phyloP scores from a whole-genome alignment of 2,113 vertebrate genomes.

The Phalacrocorax carbo region DNA sequence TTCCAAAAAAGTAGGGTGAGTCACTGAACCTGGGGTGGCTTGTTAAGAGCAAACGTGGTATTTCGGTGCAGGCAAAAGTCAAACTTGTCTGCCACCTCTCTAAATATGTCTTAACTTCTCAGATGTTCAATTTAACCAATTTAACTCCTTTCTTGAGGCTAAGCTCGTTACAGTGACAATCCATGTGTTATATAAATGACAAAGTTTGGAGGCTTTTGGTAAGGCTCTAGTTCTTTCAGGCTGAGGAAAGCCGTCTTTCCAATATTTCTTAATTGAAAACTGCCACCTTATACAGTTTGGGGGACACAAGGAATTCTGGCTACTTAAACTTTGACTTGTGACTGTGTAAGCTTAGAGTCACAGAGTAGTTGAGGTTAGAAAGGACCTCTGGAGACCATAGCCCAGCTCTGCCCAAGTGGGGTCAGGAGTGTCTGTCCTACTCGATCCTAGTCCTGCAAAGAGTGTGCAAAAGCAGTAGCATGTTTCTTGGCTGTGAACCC shows the following conservation, averaged over 20 bases:
- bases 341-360: background rate
- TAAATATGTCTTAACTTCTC: background rate
- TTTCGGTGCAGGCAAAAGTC: background rate
- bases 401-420: background rate
- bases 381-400: background rate
- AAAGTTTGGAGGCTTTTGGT: background rate
- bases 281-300: background rate
- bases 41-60: background rate
- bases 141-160: background rate
- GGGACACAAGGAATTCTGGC: background rate
- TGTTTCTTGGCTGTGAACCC: background rate
- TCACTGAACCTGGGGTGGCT: background rate
- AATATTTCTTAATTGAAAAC: background rate
- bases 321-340: background rate
- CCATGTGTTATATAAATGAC: background rate
- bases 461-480: background rate
- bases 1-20: background rate
- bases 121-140: background rate
- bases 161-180: background rate
- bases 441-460: background rate
- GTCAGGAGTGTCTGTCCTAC: background rate
- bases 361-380: background rate
- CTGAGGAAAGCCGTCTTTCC: background rate
- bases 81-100: background rate
- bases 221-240: background rate